phyloP scores from a whole-genome alignment of 2,113 vertebrate genomes.

The Peucedramus taeniatus region DNA sequence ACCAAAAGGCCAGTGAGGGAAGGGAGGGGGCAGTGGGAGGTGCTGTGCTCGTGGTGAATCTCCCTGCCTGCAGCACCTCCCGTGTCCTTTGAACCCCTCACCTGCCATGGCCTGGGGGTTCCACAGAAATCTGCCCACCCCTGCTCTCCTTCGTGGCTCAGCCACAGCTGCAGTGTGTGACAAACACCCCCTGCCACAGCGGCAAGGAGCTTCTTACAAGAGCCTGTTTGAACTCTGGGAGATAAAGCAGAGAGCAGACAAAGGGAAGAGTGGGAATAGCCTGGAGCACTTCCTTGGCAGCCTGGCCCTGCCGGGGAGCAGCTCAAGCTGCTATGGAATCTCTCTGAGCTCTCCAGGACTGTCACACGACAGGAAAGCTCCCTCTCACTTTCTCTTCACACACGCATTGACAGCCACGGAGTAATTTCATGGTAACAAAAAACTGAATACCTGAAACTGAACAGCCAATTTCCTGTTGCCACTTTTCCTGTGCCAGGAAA shows the following conservation, averaged over 20 bases:
- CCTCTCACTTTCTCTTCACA: neutral
- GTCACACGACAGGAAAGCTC: fast-evolving
- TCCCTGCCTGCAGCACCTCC: neutral
- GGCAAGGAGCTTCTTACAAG: fast-evolving
- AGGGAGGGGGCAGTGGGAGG: neutral
- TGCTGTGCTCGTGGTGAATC: fast-evolving
- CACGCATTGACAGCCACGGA: fast-evolving
- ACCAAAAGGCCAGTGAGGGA: fast-evolving
- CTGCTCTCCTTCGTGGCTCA: neutral
- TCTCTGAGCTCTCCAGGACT: neutral
- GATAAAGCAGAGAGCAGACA: neutral
- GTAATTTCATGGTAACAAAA: neutral
- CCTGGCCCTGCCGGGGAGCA: neutral
- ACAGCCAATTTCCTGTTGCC: neutral
- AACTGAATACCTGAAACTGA: neutral
- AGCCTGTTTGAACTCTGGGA: neutral
- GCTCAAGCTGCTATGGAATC: neutral
- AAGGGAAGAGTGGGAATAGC: neutral
- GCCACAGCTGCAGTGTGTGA: neutral
- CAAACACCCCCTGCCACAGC: neutral
- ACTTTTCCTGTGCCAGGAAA: neutral
- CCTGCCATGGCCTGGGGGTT: neutral
- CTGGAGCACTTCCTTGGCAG: neutral
- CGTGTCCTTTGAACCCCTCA: fast-evolving
- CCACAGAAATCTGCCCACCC: neutral